phyloP scores from a whole-genome alignment of 1,140 invertebrate genomes.

The Bilobella aurantiaca region DNA sequence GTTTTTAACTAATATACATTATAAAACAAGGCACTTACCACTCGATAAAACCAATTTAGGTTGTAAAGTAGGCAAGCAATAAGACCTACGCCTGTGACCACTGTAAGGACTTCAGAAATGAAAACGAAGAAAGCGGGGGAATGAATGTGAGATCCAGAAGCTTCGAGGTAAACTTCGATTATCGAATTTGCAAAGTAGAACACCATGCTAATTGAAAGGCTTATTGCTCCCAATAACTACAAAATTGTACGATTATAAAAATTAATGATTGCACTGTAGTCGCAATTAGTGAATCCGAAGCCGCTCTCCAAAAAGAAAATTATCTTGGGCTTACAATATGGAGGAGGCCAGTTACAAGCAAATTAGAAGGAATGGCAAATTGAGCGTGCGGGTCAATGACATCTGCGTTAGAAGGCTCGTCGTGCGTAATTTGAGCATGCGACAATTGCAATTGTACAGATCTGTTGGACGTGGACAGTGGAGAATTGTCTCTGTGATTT shows the following conservation, averaged over 20 bases:
- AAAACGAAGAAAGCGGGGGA: background rate
- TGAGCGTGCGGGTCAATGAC: background rate
- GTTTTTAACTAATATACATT: no score
- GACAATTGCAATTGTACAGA: background rate
- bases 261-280: no score
- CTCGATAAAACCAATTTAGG: background rate
- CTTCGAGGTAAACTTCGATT: background rate
- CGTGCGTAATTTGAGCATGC: background rate
- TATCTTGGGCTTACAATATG: constrained; percentile 5
- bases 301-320: no score
- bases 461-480: background rate
- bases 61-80: background rate
- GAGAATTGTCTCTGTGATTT: background rate
- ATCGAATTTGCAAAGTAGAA: background rate
- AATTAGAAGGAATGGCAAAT: background rate
- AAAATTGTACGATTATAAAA: background rate
- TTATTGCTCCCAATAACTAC: background rate
- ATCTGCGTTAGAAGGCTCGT: background rate
- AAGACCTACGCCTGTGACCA: background rate
- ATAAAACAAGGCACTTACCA: no score
- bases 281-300: no score
- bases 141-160: background rate
- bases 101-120: background rate
- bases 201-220: background rate
- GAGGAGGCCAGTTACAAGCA: background rate